Conservation (phyloP, 2,797 vertebrate genomes). For the Chromobotia macracanthus region DNA sequence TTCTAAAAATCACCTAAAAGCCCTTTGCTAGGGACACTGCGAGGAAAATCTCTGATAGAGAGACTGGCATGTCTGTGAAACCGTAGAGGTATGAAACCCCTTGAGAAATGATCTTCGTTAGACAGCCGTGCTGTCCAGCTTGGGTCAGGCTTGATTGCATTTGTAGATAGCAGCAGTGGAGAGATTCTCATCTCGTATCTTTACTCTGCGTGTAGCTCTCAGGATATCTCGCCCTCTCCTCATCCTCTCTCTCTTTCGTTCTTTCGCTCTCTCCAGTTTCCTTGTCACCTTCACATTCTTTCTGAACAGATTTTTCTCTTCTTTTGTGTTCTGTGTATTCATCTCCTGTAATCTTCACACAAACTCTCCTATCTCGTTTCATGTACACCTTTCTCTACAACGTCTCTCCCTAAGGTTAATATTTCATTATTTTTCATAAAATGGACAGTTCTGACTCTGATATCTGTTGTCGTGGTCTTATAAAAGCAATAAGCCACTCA, state of each 20-base stretch:
- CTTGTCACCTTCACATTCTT: slow-evolving; percentile 34
- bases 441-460: not conserved
- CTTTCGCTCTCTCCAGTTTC: not conserved
- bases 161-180: slow-evolving; percentile 45
- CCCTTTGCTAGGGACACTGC: slow-evolving; percentile 30
- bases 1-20: slow-evolving; percentile 47
- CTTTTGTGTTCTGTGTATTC: slow-evolving; percentile 20
- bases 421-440: slow-evolving; percentile 1
- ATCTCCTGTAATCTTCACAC: not conserved
- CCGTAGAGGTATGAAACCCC: slow-evolving; percentile 8
- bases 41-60: slow-evolving; percentile 27
- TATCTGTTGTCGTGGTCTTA: not conserved
- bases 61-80: slow-evolving; percentile 10
- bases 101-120: slow-evolving; percentile 29
- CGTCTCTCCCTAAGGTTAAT: not conserved
- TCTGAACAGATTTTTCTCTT: slow-evolving; percentile 10
- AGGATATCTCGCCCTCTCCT: slow-evolving; percentile 26
- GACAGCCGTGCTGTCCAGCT: slow-evolving; percentile 33
- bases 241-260: not conserved
- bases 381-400: not conserved
- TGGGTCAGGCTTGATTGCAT: slow-evolving; percentile 47
- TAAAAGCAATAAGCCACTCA: slow-evolving; percentile 9
- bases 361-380: not conserved
- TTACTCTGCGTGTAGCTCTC: slow-evolving; percentile 39
- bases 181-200: slow-evolving; percentile 57